phyloP scores from a whole-genome alignment of 2,113 vertebrate species.

The Paracanthobrama guichenoti region DNA sequence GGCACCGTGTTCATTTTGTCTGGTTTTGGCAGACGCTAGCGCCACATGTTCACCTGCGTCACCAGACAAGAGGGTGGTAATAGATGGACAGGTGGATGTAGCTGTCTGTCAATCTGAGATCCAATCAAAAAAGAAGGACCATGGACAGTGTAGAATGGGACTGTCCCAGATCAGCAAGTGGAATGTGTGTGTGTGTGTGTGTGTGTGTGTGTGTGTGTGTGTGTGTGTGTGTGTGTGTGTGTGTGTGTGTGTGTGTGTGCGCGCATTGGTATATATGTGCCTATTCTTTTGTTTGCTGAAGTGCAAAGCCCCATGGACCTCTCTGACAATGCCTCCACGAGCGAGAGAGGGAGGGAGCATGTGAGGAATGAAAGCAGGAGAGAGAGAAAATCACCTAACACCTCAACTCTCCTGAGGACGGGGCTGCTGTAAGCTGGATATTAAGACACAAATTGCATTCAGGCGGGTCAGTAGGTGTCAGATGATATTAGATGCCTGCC shows the following conservation, averaged over 20 bases:
- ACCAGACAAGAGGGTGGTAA: background rate
- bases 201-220: background rate
- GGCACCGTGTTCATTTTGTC: constrained; percentile 38
- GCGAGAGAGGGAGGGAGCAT: constrained; percentile 42
- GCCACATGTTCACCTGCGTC: constrained; percentile 37
- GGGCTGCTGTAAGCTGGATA: constrained; percentile 91
- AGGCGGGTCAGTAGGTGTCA: constrained; percentile 94
- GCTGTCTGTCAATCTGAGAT: constrained; percentile 43
- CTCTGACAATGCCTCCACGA: constrained; percentile 62
- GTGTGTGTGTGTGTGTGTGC: no score
- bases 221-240: no score
- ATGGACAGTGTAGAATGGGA: constrained; percentile 41
- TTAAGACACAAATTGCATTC: constrained; percentile 99
- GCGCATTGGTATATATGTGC: constrained; percentile 50
- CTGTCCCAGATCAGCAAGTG: constrained; percentile 22
- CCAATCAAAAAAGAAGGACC: constrained; percentile 49
- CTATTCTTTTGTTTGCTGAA: constrained; percentile 73
- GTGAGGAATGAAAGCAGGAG: constrained; percentile 50
- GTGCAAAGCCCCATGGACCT: constrained; percentile 71
- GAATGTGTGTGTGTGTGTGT: constrained; percentile 11
- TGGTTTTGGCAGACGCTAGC: constrained; percentile 24
- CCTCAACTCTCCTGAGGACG: constrained; percentile 80
- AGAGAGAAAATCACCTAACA: constrained; percentile 69
- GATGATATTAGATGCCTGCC: constrained; percentile 96
- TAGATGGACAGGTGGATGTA: constrained; percentile 41